Conservation (phyloP, 2,113 vertebrate species). For the Hylia prasina region DNA sequence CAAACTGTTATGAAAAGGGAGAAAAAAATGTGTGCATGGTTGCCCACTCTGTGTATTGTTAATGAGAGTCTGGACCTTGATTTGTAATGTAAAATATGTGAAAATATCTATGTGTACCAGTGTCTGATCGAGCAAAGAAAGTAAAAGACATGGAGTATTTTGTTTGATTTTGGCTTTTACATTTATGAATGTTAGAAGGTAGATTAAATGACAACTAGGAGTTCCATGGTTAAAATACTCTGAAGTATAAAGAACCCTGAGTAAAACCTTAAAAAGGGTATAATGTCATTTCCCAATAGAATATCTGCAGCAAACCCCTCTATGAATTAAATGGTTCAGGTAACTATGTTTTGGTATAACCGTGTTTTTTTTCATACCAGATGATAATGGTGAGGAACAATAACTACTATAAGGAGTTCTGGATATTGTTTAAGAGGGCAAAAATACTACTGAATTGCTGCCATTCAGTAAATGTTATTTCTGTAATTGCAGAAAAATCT, state of each 20-base stretch:
- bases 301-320: neutral
- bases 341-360: neutral
- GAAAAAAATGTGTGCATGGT: accelerated
- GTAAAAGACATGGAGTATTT: neutral
- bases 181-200: neutral
- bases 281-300: neutral
- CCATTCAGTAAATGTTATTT: neutral
- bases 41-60: accelerated
- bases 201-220: neutral
- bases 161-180: neutral
- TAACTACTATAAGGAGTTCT: neutral
- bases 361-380: neutral
- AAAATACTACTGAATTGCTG: neutral
- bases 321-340: neutral
- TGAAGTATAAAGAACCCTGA: neutral
- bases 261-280: neutral
- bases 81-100: neutral
- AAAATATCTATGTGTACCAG: neutral
- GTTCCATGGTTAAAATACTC: neutral
- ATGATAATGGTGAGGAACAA: neutral
- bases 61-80: neutral
- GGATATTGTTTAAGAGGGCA: neutral
- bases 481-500: neutral
- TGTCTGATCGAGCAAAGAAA: neutral
- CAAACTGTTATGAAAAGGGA: neutral